A percentile compares a stretch with the other conserved stretches of the same genome.
Evolutionary conservation across 2,797 vertebrate genomes (phyloP).

Genomic region (Acanthurus leucopareius): DNA sequence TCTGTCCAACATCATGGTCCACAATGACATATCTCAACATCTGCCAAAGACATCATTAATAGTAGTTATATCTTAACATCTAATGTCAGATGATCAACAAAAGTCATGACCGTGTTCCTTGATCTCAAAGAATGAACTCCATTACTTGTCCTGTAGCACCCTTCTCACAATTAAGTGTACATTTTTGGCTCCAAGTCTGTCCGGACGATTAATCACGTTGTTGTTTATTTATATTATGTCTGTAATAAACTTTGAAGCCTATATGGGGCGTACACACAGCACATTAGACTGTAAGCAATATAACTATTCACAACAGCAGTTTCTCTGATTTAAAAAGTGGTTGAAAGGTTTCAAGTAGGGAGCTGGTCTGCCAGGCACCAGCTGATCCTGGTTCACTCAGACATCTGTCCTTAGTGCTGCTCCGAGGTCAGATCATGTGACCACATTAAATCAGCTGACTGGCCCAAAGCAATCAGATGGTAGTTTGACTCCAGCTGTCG

Average conservation of each 20-base stretch:
- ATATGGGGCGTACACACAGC: neutral
- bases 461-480: conserved; percentile 10
- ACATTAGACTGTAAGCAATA: neutral
- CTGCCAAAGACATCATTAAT: no score
- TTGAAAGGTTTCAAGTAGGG: neutral
- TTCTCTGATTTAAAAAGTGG: neutral
- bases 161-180: neutral
- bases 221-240: neutral
- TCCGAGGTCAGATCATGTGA: neutral
- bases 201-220: neutral
- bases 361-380: conserved; percentile 4
- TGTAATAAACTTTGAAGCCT: conserved; percentile 14
- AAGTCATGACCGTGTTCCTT: neutral
- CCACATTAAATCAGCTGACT: conserved; percentile 25
- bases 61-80: no score
- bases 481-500: neutral
- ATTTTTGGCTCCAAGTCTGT: neutral
- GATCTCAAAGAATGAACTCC: neutral
- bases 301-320: neutral
- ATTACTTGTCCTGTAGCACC: neutral
- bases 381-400: conserved; percentile 12
- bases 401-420: neutral
- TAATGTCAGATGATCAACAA: neutral
- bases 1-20: neutral
- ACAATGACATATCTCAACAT: neutral